These are phyloP conservation scores for Lepilemur ruficaudatus DNA, from an alignment of 2,797 vertebrate species.

Conservation along the genomic window DNA sequence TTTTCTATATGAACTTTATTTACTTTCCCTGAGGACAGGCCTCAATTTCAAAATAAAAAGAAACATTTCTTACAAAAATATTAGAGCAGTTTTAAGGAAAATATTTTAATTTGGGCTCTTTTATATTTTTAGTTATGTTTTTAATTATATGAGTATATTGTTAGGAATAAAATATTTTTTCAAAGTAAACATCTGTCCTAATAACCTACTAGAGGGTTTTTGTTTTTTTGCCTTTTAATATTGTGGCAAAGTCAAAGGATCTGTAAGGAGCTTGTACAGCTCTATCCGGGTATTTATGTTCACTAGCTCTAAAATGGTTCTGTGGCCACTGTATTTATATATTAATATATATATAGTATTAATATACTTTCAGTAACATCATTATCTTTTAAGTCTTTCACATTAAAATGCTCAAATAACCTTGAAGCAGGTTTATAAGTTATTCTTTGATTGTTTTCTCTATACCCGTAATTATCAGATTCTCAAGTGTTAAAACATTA, in stretches of 20 bases:
- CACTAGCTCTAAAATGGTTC: background rate
- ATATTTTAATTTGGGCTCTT: background rate
- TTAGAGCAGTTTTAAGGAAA: background rate
- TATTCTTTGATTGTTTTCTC: background rate
- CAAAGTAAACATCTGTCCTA: background rate
- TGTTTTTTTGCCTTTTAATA: background rate
- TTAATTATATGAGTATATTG: background rate
- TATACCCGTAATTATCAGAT: background rate
- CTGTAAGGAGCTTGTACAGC: background rate
- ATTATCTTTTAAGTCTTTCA: background rate
- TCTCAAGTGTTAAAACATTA: background rate
- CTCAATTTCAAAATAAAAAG: background rate
- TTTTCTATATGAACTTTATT: conserved; percentile 2
- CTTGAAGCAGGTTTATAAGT: conserved; percentile 8
- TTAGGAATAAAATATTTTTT: background rate
- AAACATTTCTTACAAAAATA: background rate
- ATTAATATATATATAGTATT: background rate
- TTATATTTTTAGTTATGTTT: background rate
- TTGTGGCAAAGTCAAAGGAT: background rate
- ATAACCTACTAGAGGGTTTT: background rate
- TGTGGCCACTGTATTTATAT: background rate
- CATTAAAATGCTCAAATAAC: background rate
- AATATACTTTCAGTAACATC: background rate
- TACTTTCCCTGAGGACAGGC: background rate
- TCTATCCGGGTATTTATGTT: background rate